Evolutionary conservation across 1,140 invertebrate species (phyloP).

Genomic region (Drosophila pachea): DNA sequence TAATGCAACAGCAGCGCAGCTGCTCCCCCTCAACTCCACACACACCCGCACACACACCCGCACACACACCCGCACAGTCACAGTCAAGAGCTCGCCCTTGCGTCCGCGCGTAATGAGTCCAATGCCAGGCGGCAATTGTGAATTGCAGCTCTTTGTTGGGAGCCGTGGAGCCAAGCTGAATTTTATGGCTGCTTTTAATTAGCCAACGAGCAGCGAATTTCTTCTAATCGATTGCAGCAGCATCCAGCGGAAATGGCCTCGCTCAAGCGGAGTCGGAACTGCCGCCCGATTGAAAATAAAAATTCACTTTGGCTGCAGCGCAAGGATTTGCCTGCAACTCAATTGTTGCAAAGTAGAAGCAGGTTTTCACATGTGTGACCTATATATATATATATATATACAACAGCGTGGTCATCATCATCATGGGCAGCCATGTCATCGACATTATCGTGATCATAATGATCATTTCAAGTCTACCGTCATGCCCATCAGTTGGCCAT

Average conservation of each 20-base stretch:
- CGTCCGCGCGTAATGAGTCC: slow-evolving; percentile 47
- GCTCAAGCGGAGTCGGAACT: neutral
- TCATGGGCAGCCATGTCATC: slow-evolving; percentile 15
- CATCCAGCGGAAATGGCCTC: neutral
- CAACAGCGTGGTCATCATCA: slow-evolving; percentile 20
- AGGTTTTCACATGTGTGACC: slow-evolving; percentile 60
- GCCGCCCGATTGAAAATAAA: too few relatives aligned
- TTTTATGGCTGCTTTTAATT: slow-evolving; percentile 19
- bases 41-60: neutral
- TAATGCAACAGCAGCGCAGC: slow-evolving; percentile 42
- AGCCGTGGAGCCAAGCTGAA: neutral
- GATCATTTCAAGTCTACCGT: neutral
- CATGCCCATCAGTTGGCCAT: slow-evolving; percentile 18
- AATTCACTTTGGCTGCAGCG: slow-evolving; percentile 60
- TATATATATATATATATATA: too few relatives aligned
- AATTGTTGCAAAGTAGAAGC: slow-evolving; percentile 66
- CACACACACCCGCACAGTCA: slow-evolving; percentile 1
- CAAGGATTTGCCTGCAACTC: slow-evolving; percentile 26
- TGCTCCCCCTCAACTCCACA: neutral
- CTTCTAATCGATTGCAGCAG: neutral
- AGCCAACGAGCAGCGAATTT: slow-evolving; percentile 2
- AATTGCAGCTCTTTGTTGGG: slow-evolving; percentile 31
- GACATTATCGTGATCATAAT: neutral
- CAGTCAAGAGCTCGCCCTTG: slow-evolving; percentile 22
- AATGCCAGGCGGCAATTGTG: slow-evolving; percentile 51